Evolutionary conservation across 2,888 invertebrate genomes (phyloP).

Genomic region (Agrenia bidenticulata): DNA sequence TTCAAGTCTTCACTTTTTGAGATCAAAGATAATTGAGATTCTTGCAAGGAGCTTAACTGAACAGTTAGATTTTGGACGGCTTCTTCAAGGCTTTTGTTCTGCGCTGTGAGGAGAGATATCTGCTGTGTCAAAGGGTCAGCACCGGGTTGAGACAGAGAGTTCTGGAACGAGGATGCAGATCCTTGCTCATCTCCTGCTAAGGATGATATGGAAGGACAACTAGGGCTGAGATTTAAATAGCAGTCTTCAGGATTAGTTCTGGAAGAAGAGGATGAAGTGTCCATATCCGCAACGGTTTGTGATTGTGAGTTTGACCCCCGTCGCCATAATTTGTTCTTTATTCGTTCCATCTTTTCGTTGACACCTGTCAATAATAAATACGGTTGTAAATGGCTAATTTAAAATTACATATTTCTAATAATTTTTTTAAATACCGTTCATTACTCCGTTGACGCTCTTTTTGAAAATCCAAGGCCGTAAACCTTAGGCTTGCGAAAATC

Average conservation of each 20-base stretch:
- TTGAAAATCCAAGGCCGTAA: too few relatives aligned
- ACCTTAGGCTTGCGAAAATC: too few relatives aligned
- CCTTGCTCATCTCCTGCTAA: neutral
- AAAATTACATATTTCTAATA: too few relatives aligned
- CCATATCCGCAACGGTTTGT: neutral
- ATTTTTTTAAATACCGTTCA: too few relatives aligned
- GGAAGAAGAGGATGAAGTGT: neutral
- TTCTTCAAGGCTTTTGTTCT: slow-evolving; percentile 10
- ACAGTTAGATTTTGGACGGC: slow-evolving; percentile 9
- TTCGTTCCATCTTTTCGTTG: too few relatives aligned
- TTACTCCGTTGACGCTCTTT: too few relatives aligned
- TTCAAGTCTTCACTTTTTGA: slow-evolving; percentile 25
- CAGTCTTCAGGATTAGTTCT: neutral
- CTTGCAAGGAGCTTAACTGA: slow-evolving; percentile 3
- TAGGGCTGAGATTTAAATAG: neutral
- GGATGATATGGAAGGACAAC: neutral
- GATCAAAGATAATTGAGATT: slow-evolving; percentile 15
- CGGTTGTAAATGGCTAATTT: too few relatives aligned
- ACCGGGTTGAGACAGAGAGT: neutral
- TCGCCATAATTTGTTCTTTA: too few relatives aligned
- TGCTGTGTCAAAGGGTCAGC: neutral
- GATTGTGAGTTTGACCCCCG: neutral
- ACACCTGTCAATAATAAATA: too few relatives aligned
- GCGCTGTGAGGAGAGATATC: neutral
- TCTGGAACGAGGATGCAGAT: neutral